Evolutionary conservation across 2,113 vertebrate species (phyloP).

Genomic region (Sturnus vulgaris): DNA sequence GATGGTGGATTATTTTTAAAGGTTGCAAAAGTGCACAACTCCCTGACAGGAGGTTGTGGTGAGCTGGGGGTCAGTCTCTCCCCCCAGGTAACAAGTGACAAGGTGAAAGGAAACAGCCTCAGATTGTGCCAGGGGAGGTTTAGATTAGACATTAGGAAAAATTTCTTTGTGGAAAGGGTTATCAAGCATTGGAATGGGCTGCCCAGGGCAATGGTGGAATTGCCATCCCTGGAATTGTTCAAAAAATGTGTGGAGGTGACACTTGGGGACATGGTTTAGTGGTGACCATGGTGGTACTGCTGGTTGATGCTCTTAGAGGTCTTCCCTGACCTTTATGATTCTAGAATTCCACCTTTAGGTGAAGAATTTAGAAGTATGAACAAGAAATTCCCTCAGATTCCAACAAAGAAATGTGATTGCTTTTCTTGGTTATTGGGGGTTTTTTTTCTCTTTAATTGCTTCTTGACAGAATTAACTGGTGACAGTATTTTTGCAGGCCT

Average conservation of each 20-base stretch:
- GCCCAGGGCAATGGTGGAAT: neutral
- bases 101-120: neutral
- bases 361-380: neutral
- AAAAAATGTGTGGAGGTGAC: neutral
- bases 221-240: neutral
- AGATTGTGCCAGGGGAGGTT: neutral
- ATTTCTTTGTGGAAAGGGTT: rapidly evolving
- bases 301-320: neutral
- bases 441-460: neutral
- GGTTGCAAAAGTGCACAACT: neutral
- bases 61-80: neutral
- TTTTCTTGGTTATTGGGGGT: neutral
- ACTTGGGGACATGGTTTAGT: neutral
- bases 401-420: neutral
- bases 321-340: neutral
- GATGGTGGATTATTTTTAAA: neutral
- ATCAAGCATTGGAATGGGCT: neutral
- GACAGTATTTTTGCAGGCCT: neutral
- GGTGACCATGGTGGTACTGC: rapidly evolving
- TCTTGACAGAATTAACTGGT: neutral
- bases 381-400: neutral
- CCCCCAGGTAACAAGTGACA: neutral
- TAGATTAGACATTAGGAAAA: neutral
- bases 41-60: neutral
- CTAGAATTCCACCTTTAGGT: neutral